Conservation (phyloP, 2,888 invertebrate species). For the Saturnia japonica region DNA sequence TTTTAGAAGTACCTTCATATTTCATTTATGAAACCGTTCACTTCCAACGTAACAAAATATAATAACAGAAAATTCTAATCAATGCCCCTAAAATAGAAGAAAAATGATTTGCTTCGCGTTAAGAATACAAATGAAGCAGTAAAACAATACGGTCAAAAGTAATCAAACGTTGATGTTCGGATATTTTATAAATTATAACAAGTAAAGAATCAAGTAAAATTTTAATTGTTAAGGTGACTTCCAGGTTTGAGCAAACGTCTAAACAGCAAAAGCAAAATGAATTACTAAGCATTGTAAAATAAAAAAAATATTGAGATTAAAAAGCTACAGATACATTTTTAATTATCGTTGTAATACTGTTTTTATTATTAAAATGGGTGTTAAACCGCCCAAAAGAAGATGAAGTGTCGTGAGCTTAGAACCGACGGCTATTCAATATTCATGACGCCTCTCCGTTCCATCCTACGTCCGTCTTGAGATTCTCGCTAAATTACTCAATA, state of each 20-base stretch:
- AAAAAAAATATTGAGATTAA: neutral
- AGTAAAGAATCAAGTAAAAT: neutral
- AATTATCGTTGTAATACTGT: constrained; percentile 31
- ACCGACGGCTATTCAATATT: constrained; percentile 54
- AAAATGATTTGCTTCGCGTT: neutral
- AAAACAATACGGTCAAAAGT: neutral
- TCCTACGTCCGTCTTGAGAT: neutral
- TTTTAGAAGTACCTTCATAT: too few relatives aligned
- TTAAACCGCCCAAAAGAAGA: constrained; percentile 48
- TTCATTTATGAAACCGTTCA: neutral
- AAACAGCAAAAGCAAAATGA: neutral
- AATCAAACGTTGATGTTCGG: neutral
- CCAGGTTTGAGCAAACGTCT: neutral
- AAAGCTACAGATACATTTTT: constrained; percentile 12
- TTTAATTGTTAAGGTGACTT: neutral
- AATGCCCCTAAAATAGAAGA: neutral
- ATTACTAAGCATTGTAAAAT: neutral
- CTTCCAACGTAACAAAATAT: neutral
- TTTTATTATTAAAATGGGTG: constrained; percentile 49
- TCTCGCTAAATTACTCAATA: constrained; percentile 10
- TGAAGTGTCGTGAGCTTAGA: constrained; percentile 45
- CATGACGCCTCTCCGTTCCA: constrained; percentile 36
- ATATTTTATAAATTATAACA: neutral
- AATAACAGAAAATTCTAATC: neutral
- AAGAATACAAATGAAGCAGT: neutral